Base-by-base conservation (phyloP, 2,888 invertebrate genomes). In the Polyommatus icarus region DNA sequence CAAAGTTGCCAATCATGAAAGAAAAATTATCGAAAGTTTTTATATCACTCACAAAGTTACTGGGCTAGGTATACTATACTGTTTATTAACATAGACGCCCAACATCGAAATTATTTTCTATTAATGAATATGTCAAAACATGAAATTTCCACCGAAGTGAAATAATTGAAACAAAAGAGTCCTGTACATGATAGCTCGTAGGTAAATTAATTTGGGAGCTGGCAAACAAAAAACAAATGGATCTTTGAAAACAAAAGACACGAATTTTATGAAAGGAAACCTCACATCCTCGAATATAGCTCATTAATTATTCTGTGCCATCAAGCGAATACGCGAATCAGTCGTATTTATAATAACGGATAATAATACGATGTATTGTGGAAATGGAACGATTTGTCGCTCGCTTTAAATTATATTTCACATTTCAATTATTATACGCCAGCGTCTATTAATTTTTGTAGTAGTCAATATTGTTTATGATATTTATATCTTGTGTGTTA, bases 281-380 rank as follows among this genome's bases (percentile, higher is more conserved):
- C 89, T 87, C 86, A 86, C 86, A 86, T 88, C 82, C 83, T 84
- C 82, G 82, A 85, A 84, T 84, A 85, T 86, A 84, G 84, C 84
- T 85, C 87, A 90, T 91, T 90, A 90, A 91, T 91, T 91, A 90
- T 89, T 87, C 87, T 84, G 84, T 86, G 87, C 86, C 88, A 89
- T 89, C 89, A 86, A 85, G 86, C 86, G 80, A 81, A 84, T 81
- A 79, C 83, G 83, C 82, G 82, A 84, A 85, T 83, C 85, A 82
- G 82, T 83, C 83, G 83, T 83, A 84, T 84, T 84, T 83, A 82
- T 82, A 79, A 82, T 82, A 82, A 82, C 78, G 77, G 80, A 81
- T 82, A 81, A 80, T 80, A 78, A 78, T 75, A 78, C 78, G 36
- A 78, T 78, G 76, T 80, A 77, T 67, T 78, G 77, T 76, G 73